Base-by-base conservation (phyloP, 2,888 invertebrate species). In the Apamea sordens region DNA sequence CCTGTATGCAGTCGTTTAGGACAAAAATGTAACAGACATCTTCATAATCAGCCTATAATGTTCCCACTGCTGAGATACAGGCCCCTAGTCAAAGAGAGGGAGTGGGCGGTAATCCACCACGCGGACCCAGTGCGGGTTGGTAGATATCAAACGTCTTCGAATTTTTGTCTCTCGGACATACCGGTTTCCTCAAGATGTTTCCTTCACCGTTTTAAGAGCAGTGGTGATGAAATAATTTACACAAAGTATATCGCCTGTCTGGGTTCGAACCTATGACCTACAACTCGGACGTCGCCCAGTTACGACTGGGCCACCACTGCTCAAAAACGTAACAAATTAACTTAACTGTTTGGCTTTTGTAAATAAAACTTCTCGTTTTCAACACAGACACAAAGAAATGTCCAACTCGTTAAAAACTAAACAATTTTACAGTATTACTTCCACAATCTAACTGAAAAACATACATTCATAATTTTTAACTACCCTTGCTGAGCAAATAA, bases 391-490 rank as follows among this genome's bases (percentile, higher is more conserved):
- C 18, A 59, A 8, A 8, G 10, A 64, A 53, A n/a, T 53, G 1
- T 74, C 28, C 15, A 28, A 24, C 21, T n/a, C 7, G 8, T 68
- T 32, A 21, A 21, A 44, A 63, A 0, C 24, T 59, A 18, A 36
- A 65, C 7, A 2, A 8, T 15, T 53, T 41, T 24, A 2, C 18
- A 13, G 13, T 32, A 59, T 70, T 11, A 63, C 21, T 65, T 53
- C 21, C 21, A n/a, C n/a, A n/a, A 1, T 32, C 1, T 47, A 63
- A 47, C 28, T 70, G 28, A 53, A 56, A 82, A 59, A 73, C 15
- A 50, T 36, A 73, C 61, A n/a, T 59, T 13, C 28, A 10, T 73
- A 41, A 70, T 69, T 68, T 59, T 61, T 36, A 83, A 36, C 18
- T 36, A 15, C n/a, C 53, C 32, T 53, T 53, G 53, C 56, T 36